Percentiles rank a stretch among this genome's conserved stretches.
These are phyloP conservation scores for Erpetoichthys calabaricus DNA, from an alignment of 2,797 vertebrate genomes.

Conservation along the genomic window DNA sequence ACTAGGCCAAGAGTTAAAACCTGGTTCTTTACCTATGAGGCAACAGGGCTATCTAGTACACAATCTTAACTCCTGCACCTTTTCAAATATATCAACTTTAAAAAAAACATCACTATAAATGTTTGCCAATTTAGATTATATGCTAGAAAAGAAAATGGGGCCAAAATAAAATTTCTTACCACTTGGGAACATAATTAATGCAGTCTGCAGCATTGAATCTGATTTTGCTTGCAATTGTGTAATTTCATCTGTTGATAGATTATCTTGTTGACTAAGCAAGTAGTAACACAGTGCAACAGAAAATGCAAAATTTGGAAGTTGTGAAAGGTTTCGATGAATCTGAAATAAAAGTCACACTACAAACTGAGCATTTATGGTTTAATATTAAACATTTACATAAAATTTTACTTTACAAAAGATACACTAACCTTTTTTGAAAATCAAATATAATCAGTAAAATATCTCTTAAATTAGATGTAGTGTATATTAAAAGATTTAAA, in stretches of 20 bases:
- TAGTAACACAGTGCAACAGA: slow-evolving; percentile 78
- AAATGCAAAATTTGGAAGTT: slow-evolving; percentile 92
- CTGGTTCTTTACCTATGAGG: too few relatives aligned
- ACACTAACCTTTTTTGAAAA: background rate
- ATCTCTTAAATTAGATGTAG: background rate
- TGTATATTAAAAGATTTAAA: background rate
- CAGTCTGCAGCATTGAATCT: slow-evolving; percentile 57
- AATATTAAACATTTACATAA: background rate
- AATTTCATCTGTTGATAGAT: slow-evolving; percentile 49
- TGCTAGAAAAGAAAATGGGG: background rate
- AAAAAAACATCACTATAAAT: too few relatives aligned
- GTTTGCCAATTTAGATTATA: background rate
- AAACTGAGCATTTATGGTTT: background rate
- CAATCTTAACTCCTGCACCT: too few relatives aligned
- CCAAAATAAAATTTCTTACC: slow-evolving; percentile 42
- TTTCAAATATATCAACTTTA: too few relatives aligned
- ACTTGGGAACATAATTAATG: slow-evolving; percentile 83
- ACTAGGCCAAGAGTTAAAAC: too few relatives aligned
- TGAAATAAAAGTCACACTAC: slow-evolving; percentile 24
- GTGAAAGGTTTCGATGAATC: slow-evolving; percentile 83
- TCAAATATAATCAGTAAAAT: background rate
- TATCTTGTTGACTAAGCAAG: slow-evolving; percentile 76
- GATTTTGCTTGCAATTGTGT: slow-evolving; percentile 43
- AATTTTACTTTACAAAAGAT: background rate
- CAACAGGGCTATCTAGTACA: too few relatives aligned